These are phyloP conservation scores for Athripsodes cinereus DNA, from an alignment of 2,888 invertebrate species.

Conservation along the genomic window DNA sequence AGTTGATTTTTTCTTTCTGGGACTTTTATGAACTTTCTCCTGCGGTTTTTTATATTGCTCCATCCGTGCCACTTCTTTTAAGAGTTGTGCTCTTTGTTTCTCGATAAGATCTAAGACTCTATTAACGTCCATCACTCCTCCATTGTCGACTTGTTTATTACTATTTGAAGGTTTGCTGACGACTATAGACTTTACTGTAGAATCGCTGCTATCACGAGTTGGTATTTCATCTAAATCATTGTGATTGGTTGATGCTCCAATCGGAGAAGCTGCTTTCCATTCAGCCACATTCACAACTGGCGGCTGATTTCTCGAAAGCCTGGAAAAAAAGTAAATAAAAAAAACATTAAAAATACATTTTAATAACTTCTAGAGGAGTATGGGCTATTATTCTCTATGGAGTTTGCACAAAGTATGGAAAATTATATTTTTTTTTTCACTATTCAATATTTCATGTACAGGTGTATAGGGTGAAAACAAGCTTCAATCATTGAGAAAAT, in stretches of 20 bases:
- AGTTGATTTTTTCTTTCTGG: not conserved
- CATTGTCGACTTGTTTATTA: not conserved
- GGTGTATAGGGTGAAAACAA: too few relatives aligned
- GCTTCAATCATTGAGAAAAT: too few relatives aligned
- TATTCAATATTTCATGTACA: too few relatives aligned
- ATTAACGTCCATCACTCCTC: conserved; percentile 1
- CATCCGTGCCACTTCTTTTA: conserved; percentile 13
- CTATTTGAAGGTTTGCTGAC: not conserved
- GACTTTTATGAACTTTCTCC: not conserved
- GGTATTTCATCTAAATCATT: conserved; percentile 17
- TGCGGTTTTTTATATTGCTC: not conserved
- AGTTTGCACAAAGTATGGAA: too few relatives aligned
- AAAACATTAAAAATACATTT: too few relatives aligned
- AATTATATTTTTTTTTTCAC: too few relatives aligned
- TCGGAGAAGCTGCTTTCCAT: not conserved
- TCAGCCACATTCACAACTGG: not conserved
- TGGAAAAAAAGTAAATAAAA: too few relatives aligned
- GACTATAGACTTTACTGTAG: conserved; percentile 3
- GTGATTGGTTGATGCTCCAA: not conserved
- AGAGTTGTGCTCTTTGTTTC: conserved; percentile 13
- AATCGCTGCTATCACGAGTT: conserved; percentile 18
- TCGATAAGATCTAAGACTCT: conserved; percentile 14
- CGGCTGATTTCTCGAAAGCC: not conserved
- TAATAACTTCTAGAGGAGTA: too few relatives aligned
- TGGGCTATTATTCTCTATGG: too few relatives aligned